phyloP scores from a whole-genome alignment of 1,140 invertebrate species.

The Conus betulinus region DNA sequence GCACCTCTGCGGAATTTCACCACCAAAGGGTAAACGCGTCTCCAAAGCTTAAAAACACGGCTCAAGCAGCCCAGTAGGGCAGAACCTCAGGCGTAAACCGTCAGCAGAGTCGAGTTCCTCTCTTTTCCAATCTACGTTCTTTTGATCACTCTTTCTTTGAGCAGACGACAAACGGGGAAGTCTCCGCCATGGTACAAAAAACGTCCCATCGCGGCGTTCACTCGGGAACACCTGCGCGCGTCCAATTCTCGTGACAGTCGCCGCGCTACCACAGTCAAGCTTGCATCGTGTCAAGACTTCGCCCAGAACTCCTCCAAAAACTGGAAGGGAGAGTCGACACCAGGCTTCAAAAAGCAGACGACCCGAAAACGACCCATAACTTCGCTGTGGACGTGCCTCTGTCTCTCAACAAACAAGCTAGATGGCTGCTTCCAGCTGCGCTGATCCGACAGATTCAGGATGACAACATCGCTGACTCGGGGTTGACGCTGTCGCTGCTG shows the following conservation, averaged over 20 bases:
- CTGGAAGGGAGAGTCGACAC: background rate
- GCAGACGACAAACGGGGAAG: slow-evolving; percentile 17
- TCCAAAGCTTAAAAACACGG: background rate
- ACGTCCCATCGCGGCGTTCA: slow-evolving; percentile 33
- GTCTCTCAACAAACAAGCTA: slow-evolving; percentile 52
- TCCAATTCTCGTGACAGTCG: slow-evolving; percentile 37
- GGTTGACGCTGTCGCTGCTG: slow-evolving; percentile 42
- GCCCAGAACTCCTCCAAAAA: background rate
- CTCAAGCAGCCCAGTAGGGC: background rate
- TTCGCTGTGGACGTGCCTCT: slow-evolving; percentile 36
- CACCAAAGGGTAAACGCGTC: background rate
- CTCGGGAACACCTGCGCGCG: slow-evolving; percentile 44
- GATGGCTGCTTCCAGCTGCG: slow-evolving; percentile 44
- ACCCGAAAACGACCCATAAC: background rate
- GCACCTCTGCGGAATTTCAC: background rate
- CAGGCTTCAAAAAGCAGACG: background rate
- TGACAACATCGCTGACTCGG: slow-evolving; percentile 5
- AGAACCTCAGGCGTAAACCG: too few species aligned
- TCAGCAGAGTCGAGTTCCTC: too few species aligned
- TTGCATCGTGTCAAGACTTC: slow-evolving; percentile 32
- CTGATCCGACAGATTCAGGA: slow-evolving; percentile 41
- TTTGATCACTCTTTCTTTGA: background rate
- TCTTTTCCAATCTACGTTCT: too few species aligned
- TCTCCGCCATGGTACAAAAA: slow-evolving; percentile 34
- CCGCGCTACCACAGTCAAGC: slow-evolving; percentile 34